Base-by-base conservation (phyloP, 2,888 invertebrate species). In the Melinaea marsaeus region DNA sequence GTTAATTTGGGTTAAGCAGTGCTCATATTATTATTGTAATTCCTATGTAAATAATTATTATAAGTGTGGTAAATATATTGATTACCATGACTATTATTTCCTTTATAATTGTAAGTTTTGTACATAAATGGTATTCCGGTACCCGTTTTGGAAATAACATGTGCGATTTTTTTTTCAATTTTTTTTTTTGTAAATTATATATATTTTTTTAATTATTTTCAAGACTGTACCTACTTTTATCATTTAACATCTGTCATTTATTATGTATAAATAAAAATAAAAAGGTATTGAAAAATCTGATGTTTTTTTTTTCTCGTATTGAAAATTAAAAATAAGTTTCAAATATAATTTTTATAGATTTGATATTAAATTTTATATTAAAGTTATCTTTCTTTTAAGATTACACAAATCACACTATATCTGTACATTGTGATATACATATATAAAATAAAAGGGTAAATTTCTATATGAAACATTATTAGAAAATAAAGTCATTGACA, bases 181-280 rank as follows among this genome's bases (percentile, higher is more conserved):
- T 55, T 54, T 57, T 81, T 82, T 80, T 80, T 84, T 86, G 86
- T 86, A 87, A 83, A 85, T 85, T 85, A 83, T 83, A 84, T 77
- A 74, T 76, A 73, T 81, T 86, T 85, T 80, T 79, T 86, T 87
- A 83, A 82, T 86, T 86, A 84, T 86, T 86, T 81, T 80, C 86
- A 89, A 90, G 89, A 90, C 90, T 90, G 90, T 90, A 89, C 83
- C 84, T 80, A 81, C 75, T 69, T 79, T 82, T 83, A 84, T 85
- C 83, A 81, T 86, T 86, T 85, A 81, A 86, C 83, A 85, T 83
- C 80, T 85, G 85, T 85, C 87, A 85, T 86, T 87, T 87, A 88
- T 81, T 88, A 88, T 89, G 88, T 88, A 90, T 86, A 84, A 79
- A 87, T 85, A 85, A 88, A 89, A 85, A 88, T 85, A 75, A 87